These are phyloP conservation scores for Bombus sylvicola DNA, from an alignment of 1,140 invertebrate species.

Conservation along the genomic window DNA sequence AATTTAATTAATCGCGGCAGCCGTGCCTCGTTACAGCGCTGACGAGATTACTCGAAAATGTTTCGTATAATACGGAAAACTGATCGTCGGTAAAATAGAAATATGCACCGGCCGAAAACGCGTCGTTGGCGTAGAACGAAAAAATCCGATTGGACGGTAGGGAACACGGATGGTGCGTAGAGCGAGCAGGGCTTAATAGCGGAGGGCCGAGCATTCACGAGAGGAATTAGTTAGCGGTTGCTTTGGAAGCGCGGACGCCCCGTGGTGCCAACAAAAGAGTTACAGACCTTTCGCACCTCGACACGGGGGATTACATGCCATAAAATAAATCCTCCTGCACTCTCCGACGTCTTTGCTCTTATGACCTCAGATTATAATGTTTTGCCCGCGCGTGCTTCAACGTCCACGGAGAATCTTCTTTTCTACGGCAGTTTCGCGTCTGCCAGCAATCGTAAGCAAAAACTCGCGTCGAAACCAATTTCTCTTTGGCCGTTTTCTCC, in stretches of 20 bases:
- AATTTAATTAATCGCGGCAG: too few species aligned
- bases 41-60: too few species aligned
- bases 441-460: neutral
- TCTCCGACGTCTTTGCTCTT: slow-evolving; percentile 46
- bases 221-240: slow-evolving; percentile 79
- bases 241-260: slow-evolving; percentile 77
- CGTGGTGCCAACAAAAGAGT: slow-evolving; percentile 81
- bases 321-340: slow-evolving; percentile 78
- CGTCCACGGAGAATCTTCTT: slow-evolving; percentile 44
- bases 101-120: neutral
- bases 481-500: neutral
- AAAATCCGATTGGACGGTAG: slow-evolving; percentile 34
- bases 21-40: too few species aligned
- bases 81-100: slow-evolving; percentile 12
- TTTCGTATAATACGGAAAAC: neutral
- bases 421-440: neutral
- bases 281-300: slow-evolving; percentile 81
- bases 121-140: slow-evolving; percentile 37
- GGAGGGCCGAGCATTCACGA: slow-evolving; percentile 69
- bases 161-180: slow-evolving; percentile 1
- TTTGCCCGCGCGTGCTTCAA: slow-evolving; percentile 72
- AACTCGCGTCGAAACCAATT: neutral
- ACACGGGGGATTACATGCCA: slow-evolving; percentile 80
- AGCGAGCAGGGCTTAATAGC: slow-evolving; percentile 70
- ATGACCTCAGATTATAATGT: slow-evolving; percentile 78